Base-by-base conservation (phyloP, 2,113 vertebrate species). In the Datnioides undecimradiatus region DNA sequence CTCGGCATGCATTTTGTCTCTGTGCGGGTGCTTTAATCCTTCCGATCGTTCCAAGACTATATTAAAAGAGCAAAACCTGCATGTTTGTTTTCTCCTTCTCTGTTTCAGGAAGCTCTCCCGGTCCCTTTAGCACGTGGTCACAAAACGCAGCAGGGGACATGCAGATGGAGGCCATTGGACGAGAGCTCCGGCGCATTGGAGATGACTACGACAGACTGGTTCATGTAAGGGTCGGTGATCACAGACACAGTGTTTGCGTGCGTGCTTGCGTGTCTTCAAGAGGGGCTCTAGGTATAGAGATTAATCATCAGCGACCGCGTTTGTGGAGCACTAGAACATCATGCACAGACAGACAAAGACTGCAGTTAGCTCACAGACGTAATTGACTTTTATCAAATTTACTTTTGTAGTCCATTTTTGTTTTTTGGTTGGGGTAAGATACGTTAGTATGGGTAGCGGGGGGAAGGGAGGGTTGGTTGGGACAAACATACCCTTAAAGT, bases 111-210 rank as follows among this genome's bases (percentile, higher is more conserved):
- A 45, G 2, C 13, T 10, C 43, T 65, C 19, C 51, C 71, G 33
- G 73, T 73, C 81, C 72, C 74, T 88, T 73, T 90, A 88, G 82
- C 74, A 48, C 59, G 48, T 29, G 41, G 71, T 52, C 25, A 34
- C 21, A 0, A 57, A 78, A 93, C 93, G 49, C 92, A 29, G 94
- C 80, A 3, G 91, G 88, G 75, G 96, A 95, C 36, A 77, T 96
- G 85, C 95, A 93, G 73, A 90, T 94, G 0, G 96, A 96, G 82
- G 81, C 91, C 19, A 93, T 98, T 1, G 97, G 97, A 1, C 96
- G 88, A 73, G 95, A 97, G 80, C 93, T 99, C 75, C 95, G 95
- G 51, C 95, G 94, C 36, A 96, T 98, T 0, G 98, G 97, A 8
- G 98, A 98, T 1, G 96, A 98, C 11, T 98, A 95, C 85, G 95